These are phyloP conservation scores for Crenichthys baileyi DNA, from an alignment of 2,797 vertebrate species.

Conservation along the genomic window DNA sequence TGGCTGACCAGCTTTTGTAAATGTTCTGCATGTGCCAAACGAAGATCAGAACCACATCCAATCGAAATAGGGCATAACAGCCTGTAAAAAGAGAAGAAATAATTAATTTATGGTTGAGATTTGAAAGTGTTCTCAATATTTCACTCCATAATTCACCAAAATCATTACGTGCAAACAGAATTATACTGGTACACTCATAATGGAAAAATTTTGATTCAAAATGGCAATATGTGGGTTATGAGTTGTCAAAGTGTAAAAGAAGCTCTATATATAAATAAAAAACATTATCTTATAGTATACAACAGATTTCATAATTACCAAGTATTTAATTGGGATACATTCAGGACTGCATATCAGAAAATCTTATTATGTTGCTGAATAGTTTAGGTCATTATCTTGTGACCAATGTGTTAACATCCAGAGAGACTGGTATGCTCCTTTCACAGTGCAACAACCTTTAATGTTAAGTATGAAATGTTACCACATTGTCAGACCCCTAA, in stretches of 20 bases:
- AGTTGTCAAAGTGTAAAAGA: too few relatives aligned
- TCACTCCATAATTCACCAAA: too few relatives aligned
- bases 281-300: background rate
- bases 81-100: background rate
- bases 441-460: constrained; percentile 47
- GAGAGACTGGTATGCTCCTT: constrained; percentile 39
- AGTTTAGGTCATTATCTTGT: background rate
- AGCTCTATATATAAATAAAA: background rate
- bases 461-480: constrained; percentile 66
- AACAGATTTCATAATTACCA: background rate
- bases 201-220: background rate
- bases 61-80: background rate
- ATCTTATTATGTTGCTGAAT: background rate
- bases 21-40: too few relatives aligned
- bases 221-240: too few relatives aligned
- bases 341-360: background rate
- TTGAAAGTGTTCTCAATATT: background rate
- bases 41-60: background rate
- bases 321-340: background rate
- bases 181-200: too few relatives aligned
- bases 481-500: constrained; percentile 63
- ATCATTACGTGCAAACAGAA: too few relatives aligned
- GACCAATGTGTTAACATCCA: background rate
- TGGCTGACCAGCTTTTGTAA: too few relatives aligned
- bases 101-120: background rate